These are phyloP conservation scores for Hydrolagus colliei DNA, from an alignment of 2,797 vertebrate species.

Conservation along the genomic window DNA sequence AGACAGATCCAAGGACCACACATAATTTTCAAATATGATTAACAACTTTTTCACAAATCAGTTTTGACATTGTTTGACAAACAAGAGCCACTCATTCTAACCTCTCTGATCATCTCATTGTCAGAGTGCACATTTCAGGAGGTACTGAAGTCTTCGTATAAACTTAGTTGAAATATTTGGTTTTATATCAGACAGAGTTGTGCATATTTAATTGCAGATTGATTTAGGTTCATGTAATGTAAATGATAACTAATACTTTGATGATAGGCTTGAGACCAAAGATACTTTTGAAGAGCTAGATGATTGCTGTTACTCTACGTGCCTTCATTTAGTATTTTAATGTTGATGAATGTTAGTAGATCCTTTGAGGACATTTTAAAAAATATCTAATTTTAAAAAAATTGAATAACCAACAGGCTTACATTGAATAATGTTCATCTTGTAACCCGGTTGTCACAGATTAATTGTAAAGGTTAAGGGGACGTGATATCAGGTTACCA, in stretches of 20 bases:
- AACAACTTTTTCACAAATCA: neutral
- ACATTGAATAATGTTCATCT: neutral
- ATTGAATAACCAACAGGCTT: neutral
- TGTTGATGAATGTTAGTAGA: neutral
- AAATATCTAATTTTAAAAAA: neutral
- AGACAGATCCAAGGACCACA: neutral
- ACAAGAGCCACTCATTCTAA: neutral
- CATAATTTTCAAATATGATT: neutral
- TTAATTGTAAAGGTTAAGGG: neutral
- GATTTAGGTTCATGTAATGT: neutral
- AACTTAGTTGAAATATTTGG: neutral
- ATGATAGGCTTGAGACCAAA: neutral
- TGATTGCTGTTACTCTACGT: neutral
- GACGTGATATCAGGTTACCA: neutral
- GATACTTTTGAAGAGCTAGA: neutral
- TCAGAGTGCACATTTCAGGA: neutral
- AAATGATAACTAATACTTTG: neutral
- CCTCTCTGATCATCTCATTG: neutral
- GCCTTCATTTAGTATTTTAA: constrained; percentile 3
- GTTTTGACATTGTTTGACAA: neutral
- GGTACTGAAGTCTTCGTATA: neutral
- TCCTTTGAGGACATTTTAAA: neutral
- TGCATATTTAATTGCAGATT: neutral
- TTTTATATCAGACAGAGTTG: neutral
- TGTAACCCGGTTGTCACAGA: neutral